Base-by-base conservation (phyloP, 2,797 vertebrate genomes). In the Poeciliopsis turneri region DNA sequence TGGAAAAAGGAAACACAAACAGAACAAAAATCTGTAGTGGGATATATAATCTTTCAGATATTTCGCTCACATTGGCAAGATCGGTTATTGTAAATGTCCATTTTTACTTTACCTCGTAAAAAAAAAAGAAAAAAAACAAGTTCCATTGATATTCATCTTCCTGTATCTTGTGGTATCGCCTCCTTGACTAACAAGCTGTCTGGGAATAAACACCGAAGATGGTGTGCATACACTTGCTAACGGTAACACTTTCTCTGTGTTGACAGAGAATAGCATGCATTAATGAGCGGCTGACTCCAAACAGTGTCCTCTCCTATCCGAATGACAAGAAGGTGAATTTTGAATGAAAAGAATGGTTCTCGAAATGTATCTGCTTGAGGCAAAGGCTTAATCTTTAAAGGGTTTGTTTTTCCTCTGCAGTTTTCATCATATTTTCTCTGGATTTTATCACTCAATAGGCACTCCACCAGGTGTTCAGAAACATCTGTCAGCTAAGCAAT, bases 401-500 rank as follows among this genome's bases (percentile, higher is more conserved):
- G 69, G 45, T 28, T 41, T 81, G 47, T 75, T 66, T 69, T n/a
- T 76, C 36, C 64, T 59, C 72, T 70, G 45, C 72, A 80, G 70
- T 70, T 70, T 70, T 45, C 36, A 70, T n/a, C 4, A 69, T 69
- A 16, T 71, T n/a, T 23, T 70, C 68, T 59, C n/a, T 15, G 43
- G 55, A 59, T 57, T 70, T 78, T 18, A 82, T 80, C 79, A 77
- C 72, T 78, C 55, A 30, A 43, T 69, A 61, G 53, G 49, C 75
- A 25, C 69, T 71, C 68, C 78, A 66, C n/a, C 46, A 47, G 70
- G 18, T 49, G 46, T 49, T 33, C 45, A 49, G 20, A 72, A 72
- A 43, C 41, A 70, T 70, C 39, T 70, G 41, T 45, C 53, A 46
- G 55, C 51, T 70, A 64, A 80, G 72, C 68, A 28, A 70, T 47